A percentile compares a stretch with the other conserved stretches of the same genome.
These are phyloP conservation scores for Cyanistes caeruleus DNA, from an alignment of 2,113 vertebrate genomes.

Conservation along the genomic window DNA sequence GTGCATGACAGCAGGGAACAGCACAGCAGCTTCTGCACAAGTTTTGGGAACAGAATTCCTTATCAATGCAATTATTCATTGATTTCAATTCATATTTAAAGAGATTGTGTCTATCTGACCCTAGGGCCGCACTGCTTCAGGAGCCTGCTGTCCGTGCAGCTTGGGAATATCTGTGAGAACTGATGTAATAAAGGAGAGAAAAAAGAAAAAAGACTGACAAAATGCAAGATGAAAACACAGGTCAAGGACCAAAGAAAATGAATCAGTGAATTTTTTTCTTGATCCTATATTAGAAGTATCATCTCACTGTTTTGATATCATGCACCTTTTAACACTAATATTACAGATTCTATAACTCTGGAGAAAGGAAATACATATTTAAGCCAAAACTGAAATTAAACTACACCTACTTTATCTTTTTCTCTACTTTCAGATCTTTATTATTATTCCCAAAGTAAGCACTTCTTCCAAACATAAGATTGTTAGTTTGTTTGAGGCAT, in stretches of 20 bases:
- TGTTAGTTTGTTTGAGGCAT: neutral
- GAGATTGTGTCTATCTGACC: neutral
- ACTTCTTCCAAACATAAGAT: neutral
- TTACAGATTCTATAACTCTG: neutral
- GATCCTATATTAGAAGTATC: neutral
- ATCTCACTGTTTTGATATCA: neutral
- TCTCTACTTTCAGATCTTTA: neutral
- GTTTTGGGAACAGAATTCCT: neutral
- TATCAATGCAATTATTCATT: neutral
- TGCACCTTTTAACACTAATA: fast-evolving
- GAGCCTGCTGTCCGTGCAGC: neutral
- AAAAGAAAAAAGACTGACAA: neutral
- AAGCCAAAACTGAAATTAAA: neutral
- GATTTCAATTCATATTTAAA: neutral
- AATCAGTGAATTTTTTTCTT: too few relatives aligned
- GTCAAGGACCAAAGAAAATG: neutral
- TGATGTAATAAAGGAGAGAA: neutral
- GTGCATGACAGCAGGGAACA: neutral
- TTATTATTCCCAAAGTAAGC: neutral
- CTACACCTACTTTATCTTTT: neutral
- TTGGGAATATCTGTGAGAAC: neutral
- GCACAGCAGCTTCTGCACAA: neutral
- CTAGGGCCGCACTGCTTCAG: neutral
- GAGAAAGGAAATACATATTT: neutral
- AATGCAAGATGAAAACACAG: neutral